These are phyloP conservation scores for Okapia johnstoni DNA, from an alignment of 2,113 vertebrate species.

Conservation along the genomic window DNA sequence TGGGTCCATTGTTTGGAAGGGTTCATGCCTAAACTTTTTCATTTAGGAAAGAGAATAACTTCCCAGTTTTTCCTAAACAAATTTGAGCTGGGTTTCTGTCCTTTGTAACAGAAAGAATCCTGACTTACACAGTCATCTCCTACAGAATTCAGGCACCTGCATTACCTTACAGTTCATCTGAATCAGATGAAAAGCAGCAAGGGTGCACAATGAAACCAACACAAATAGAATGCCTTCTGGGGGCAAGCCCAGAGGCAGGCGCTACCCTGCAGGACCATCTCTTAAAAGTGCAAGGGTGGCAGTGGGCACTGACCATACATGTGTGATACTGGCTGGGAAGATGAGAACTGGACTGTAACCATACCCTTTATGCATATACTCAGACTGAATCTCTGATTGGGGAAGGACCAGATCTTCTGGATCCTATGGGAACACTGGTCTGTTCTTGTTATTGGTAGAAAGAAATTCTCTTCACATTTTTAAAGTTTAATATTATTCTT, in stretches of 20 bases:
- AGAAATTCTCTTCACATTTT: background rate
- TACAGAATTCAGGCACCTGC: background rate
- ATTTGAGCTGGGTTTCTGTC: background rate
- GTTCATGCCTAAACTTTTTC: background rate
- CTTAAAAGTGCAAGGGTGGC: background rate
- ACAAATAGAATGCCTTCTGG: background rate
- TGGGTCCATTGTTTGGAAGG: background rate
- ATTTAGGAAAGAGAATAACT: background rate
- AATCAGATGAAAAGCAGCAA: background rate
- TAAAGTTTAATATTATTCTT: background rate
- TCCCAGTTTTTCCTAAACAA: background rate
- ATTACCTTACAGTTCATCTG: background rate
- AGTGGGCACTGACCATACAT: fast-evolving
- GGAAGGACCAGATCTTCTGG: background rate
- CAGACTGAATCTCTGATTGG: background rate
- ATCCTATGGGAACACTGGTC: background rate
- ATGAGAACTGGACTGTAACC: background rate
- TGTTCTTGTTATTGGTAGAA: background rate
- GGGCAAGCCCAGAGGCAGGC: background rate
- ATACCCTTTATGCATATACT: background rate
- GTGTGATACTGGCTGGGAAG: background rate
- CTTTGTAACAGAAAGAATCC: background rate
- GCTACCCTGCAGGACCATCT: background rate
- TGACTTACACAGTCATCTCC: background rate
- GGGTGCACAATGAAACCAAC: too few relatives aligned